Conservation (phyloP, 2,113 vertebrate species). For the Tamias sibiricus region DNA sequence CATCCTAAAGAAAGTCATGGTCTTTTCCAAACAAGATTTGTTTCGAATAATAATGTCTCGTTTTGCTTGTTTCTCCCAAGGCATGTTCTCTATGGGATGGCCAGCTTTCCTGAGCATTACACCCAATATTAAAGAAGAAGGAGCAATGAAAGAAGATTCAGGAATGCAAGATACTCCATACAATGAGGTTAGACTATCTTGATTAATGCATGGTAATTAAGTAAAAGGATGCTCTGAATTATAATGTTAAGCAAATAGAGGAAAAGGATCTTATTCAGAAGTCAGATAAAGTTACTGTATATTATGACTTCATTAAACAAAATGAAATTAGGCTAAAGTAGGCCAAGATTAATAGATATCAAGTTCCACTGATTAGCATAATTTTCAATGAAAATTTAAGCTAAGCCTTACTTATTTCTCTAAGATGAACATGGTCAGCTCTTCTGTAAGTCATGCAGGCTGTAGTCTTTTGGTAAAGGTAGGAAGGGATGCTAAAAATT, state of each 20-base stretch:
- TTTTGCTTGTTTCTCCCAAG: constrained; percentile 84
- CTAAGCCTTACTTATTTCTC: background rate
- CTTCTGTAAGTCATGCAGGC: background rate
- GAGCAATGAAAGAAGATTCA: constrained; percentile 98
- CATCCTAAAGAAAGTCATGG: background rate
- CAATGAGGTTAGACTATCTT: constrained; percentile 91
- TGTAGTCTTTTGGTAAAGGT: background rate
- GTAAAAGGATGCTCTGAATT: background rate
- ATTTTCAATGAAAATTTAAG: constrained; percentile 40
- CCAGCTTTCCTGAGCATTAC: constrained; percentile 97
- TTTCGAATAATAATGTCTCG: background rate
- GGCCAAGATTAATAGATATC: background rate
- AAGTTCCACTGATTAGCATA: background rate
- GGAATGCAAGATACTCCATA: constrained; percentile 98
- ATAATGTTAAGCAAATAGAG: background rate
- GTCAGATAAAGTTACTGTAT: background rate
- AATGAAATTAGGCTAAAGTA: background rate
- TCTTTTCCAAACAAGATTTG: background rate
- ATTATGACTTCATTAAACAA: background rate
- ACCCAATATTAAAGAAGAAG: constrained; percentile 98
- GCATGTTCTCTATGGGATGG: constrained; percentile 98
- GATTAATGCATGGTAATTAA: background rate
- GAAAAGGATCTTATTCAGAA: background rate
- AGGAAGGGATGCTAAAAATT: background rate
- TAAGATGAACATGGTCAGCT: background rate